Evolutionary conservation across 2,797 vertebrate species (phyloP).

Genomic region (Pseudochromis fuscus): DNA sequence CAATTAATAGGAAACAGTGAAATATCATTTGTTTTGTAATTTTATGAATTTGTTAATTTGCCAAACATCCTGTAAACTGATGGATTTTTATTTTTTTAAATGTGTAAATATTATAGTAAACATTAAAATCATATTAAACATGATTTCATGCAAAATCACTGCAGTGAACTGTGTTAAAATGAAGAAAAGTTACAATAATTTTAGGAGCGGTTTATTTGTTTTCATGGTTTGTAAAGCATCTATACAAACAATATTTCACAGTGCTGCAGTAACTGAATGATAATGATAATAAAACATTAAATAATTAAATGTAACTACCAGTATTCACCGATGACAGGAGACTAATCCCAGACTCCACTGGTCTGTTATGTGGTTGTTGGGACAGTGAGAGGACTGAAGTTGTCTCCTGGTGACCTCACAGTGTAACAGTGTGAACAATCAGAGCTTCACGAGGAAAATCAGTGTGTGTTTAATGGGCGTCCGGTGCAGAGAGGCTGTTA

Average conservation of each 20-base stretch:
- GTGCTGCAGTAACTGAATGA: background rate
- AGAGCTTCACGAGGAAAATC: background rate
- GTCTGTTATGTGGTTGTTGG: background rate
- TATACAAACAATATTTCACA: background rate
- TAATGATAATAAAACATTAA: background rate
- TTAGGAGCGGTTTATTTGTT: background rate
- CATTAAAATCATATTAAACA: too few relatives aligned
- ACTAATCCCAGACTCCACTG: background rate
- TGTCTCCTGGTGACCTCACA: slow-evolving; percentile 2
- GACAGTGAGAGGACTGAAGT: background rate
- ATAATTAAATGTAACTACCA: background rate
- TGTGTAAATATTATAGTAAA: too few relatives aligned
- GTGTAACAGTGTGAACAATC: background rate
- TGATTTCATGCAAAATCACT: too few relatives aligned
- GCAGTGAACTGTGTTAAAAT: too few relatives aligned
- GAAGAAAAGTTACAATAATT: too few relatives aligned
- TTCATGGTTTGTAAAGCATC: background rate
- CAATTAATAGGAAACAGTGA: too few relatives aligned
- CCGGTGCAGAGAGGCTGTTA: slow-evolving; percentile 10
- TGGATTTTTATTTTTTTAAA: too few relatives aligned
- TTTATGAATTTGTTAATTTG: too few relatives aligned
- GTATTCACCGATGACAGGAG: background rate
- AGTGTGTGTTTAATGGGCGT: slow-evolving; percentile 34
- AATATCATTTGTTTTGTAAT: too few relatives aligned
- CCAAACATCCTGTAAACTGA: too few relatives aligned